These are phyloP conservation scores for Hypomecis punctinalis DNA, from an alignment of 2,888 invertebrate genomes.

Conservation along the genomic window DNA sequence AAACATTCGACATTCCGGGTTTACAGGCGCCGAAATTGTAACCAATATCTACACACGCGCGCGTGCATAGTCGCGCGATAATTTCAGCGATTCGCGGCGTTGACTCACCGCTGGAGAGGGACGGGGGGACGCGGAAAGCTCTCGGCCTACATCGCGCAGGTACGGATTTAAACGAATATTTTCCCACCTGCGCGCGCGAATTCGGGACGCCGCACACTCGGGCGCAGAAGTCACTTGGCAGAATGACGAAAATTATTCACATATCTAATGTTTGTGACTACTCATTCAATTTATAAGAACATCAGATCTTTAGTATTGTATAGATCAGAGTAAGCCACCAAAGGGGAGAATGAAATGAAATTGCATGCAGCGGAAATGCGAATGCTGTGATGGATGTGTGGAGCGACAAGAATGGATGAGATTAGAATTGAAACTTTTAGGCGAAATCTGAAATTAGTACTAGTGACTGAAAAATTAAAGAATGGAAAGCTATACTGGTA, in stretches of 20 bases:
- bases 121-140: slow-evolving; percentile 64
- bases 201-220: slow-evolving; percentile 59
- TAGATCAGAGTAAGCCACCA: too few relatives aligned
- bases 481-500: too few relatives aligned
- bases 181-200: slow-evolving; percentile 75
- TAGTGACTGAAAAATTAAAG: too few relatives aligned
- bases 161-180: slow-evolving; percentile 81
- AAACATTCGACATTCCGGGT: background rate
- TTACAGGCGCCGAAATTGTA: background rate
- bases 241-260: background rate
- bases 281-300: too few relatives aligned
- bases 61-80: slow-evolving; percentile 34
- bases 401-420: too few relatives aligned
- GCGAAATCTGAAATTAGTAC: too few relatives aligned
- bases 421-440: too few relatives aligned
- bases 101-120: slow-evolving; percentile 60
- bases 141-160: slow-evolving; percentile 76
- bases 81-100: slow-evolving; percentile 45
- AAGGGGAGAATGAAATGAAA: too few relatives aligned
- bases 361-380: too few relatives aligned
- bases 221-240: slow-evolving; percentile 39
- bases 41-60: slow-evolving; percentile 18
- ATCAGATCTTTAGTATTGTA: too few relatives aligned
- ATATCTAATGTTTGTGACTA: background rate
- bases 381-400: too few relatives aligned